Conservation (phyloP, 2,888 invertebrate species). For the Nematopogon swammerdamellus region DNA sequence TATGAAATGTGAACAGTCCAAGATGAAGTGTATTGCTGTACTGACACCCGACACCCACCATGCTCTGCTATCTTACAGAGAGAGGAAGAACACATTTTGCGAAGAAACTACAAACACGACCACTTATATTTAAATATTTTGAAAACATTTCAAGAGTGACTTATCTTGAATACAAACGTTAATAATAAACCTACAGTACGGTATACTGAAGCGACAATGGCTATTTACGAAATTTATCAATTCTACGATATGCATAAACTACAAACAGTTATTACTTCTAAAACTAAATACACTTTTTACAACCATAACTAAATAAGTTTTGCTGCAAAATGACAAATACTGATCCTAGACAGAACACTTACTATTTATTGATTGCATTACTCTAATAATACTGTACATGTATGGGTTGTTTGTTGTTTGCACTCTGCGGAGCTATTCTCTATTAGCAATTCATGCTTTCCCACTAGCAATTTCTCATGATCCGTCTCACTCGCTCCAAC, state of each 20-base stretch:
- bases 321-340: not conserved
- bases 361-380: slow-evolving; percentile 11
- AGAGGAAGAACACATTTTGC: no score
- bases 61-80: no score
- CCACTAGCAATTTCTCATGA: no score
- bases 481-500: no score
- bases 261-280: slow-evolving; percentile 48
- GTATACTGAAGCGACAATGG: not conserved
- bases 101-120: no score
- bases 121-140: no score
- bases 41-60: no score
- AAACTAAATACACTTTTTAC: slow-evolving; percentile 56
- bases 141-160: not conserved
- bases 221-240: slow-evolving; percentile 39
- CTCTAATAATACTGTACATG: slow-evolving; percentile 54
- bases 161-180: not conserved
- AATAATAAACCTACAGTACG: not conserved
- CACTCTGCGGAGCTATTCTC: no score
- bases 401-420: slow-evolving; percentile 12
- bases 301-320: slow-evolving; percentile 15
- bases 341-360: slow-evolving; percentile 4
- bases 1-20: no score
- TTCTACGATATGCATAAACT: slow-evolving; percentile 45
- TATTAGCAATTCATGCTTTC: no score
- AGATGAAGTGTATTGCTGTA: no score